Conservation (phyloP, 2,113 vertebrate genomes). For the Plectropomus leopardus region DNA sequence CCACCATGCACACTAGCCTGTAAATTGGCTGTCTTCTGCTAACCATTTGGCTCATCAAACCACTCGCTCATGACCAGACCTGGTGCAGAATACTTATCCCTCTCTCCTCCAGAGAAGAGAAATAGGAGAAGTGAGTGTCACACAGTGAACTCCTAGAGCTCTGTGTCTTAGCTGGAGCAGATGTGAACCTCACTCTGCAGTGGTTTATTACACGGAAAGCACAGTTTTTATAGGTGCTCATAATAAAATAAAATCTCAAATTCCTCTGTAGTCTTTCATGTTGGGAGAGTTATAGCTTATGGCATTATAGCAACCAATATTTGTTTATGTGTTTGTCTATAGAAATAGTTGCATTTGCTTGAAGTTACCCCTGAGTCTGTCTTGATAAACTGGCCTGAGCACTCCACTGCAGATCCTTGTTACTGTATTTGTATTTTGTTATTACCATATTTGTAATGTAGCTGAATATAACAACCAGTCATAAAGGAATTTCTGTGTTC, state of each 20-base stretch:
- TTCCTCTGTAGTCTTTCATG: neutral
- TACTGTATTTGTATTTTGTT: constrained; percentile 39
- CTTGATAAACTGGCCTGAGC: constrained; percentile 26
- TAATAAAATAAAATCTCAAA: neutral
- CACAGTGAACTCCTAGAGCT: constrained; percentile 23
- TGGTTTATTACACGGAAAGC: constrained; percentile 9
- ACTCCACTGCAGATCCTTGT: constrained; percentile 41
- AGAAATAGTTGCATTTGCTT: constrained; percentile 51
- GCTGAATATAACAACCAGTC: neutral
- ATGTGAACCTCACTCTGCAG: constrained; percentile 28
- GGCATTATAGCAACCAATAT: neutral
- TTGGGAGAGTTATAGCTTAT: neutral
- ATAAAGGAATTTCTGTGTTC: neutral
- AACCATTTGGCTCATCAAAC: constrained; percentile 80
- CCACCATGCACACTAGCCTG: constrained; percentile 68
- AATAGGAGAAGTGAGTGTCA: constrained; percentile 52
- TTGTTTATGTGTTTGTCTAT: constrained; percentile 13
- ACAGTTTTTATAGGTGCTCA: neutral
- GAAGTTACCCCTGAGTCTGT: constrained; percentile 28
- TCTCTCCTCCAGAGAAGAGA: constrained; percentile 44
- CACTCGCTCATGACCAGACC: constrained; percentile 74
- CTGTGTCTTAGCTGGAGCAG: neutral
- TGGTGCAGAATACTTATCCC: constrained; percentile 72
- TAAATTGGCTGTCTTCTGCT: constrained; percentile 84
- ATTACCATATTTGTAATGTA: constrained; percentile 14